Conservation (phyloP, 2,797 vertebrate species). For the Nannoperca obscura region DNA sequence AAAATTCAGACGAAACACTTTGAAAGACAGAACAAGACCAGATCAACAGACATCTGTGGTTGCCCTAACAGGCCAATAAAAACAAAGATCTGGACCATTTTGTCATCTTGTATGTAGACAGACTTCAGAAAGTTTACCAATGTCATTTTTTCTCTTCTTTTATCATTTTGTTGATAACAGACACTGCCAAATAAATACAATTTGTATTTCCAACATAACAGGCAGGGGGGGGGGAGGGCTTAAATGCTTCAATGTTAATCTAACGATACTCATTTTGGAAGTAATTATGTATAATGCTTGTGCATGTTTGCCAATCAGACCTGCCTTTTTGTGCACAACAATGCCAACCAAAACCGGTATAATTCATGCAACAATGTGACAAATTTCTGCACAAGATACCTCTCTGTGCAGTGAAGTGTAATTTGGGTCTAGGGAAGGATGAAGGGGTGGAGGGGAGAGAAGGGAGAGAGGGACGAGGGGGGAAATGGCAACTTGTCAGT, state of each 20-base stretch:
- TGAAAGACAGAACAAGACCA: not conserved
- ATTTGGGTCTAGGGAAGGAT: constrained; percentile 44
- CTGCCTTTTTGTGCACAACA: not conserved
- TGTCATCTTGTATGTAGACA: no score
- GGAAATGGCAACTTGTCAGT: constrained; percentile 71
- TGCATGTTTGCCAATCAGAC: not conserved
- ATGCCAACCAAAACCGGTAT: not conserved
- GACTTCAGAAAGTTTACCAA: no score
- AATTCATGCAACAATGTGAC: constrained; percentile 8
- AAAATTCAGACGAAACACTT: not conserved
- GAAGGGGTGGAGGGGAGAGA: not conserved
- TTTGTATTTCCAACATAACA: not conserved
- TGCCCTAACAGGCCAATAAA: no score
- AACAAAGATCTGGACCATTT: no score
- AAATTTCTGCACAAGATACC: constrained; percentile 22
- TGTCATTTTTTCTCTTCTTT: not conserved
- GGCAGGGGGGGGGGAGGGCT: not conserved
- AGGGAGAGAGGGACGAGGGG: constrained; percentile 13
- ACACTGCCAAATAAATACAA: not conserved
- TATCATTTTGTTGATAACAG: not conserved
- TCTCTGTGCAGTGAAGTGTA: constrained; percentile 46
- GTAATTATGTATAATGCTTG: not conserved
- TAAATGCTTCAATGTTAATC: not conserved
- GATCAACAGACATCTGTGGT: not conserved
- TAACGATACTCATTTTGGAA: not conserved